Percentiles rank a stretch among this genome's conserved stretches.
phyloP scores from a whole-genome alignment of 23 tunicate species.

The Trididemnum nubilum region DNA sequence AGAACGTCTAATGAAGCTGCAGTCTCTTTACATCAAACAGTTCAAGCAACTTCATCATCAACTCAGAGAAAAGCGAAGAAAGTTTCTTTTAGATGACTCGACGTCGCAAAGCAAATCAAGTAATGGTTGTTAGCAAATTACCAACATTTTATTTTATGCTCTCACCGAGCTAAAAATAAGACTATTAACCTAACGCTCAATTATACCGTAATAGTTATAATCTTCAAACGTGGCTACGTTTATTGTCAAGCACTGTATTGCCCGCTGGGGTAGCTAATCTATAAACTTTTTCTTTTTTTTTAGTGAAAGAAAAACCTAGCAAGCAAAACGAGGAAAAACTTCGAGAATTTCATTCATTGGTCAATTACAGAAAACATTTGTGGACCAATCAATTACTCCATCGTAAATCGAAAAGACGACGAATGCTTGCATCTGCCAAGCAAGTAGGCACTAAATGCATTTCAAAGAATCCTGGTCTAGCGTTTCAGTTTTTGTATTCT shows the following conservation, averaged over 20 bases:
- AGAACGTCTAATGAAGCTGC: constrained; percentile 33
- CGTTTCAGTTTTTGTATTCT: too few relatives aligned
- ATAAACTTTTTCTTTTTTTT: too few relatives aligned
- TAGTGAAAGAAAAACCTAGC: background rate
- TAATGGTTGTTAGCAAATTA: background rate
- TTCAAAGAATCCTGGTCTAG: too few relatives aligned
- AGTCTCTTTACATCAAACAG: constrained; percentile 64
- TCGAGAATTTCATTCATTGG: background rate
- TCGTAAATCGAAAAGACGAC: background rate
- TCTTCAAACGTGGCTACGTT: too few relatives aligned
- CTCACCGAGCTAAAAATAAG: too few relatives aligned
- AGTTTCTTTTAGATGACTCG: constrained; percentile 6
- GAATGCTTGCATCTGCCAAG: too few relatives aligned
- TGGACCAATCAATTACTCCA: background rate
- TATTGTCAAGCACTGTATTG: too few relatives aligned
- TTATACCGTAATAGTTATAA: too few relatives aligned
- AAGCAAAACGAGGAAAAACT: background rate
- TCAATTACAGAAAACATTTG: background rate
- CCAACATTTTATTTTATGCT: too few relatives aligned
- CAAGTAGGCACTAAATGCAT: too few relatives aligned
- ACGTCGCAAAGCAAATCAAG: background rate
- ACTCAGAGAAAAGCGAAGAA: constrained; percentile 24
- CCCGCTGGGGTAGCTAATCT: too few relatives aligned
- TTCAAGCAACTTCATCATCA: constrained; percentile 41
- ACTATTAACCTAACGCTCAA: too few relatives aligned